Base-by-base conservation (phyloP, 2,113 vertebrate species). In the Zingel zingel region DNA sequence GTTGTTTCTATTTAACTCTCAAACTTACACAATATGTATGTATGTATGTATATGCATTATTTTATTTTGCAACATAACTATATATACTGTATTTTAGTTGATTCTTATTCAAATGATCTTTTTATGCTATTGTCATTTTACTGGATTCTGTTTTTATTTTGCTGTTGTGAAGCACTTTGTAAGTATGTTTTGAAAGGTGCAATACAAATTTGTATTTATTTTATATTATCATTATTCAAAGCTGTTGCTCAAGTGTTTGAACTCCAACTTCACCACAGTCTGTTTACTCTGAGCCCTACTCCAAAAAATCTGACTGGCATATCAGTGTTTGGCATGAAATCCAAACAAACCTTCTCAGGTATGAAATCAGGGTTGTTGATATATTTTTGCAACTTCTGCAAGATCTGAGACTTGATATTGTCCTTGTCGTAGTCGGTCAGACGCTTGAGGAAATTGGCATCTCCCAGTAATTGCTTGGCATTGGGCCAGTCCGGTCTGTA, bases 391-490 rank as follows among this genome's bases (percentile, higher is more conserved):
- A 97, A 94, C 68, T 96, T 97, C 70, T 90, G 82, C 75, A 97
- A 82, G 66, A 97, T 93, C 74, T 96, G 92, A 39, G 94, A 87
- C 39, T 94, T 96, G 88, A 97, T 95, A 86, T 97, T 97, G 87
- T 97, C 94, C 92, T 97, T 96, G 85, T 97, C 95, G 39, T 95
- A 96, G 19, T 97, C 95, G 64, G 93, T 93, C 84, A 97, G 93
- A 53, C 93, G 95, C 92, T 78, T 95, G 43, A 97, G 94, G 81
- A 97, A 97, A 91, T 95, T 91, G 21, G 95, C 92, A 57, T 97
- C 96, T 23, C 96, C 94, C 39, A 97, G 93, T 84, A 97, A 75
- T 75, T 97, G 96, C 85, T 97, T 97, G 85, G 96, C 96, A 79
- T 95, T 85, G 45, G 92, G 43, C 96, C 96, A 98, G 83, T 97